Evolutionary conservation across 2,113 vertebrate species (phyloP).

Genomic region (Atherinomorus stipes): DNA sequence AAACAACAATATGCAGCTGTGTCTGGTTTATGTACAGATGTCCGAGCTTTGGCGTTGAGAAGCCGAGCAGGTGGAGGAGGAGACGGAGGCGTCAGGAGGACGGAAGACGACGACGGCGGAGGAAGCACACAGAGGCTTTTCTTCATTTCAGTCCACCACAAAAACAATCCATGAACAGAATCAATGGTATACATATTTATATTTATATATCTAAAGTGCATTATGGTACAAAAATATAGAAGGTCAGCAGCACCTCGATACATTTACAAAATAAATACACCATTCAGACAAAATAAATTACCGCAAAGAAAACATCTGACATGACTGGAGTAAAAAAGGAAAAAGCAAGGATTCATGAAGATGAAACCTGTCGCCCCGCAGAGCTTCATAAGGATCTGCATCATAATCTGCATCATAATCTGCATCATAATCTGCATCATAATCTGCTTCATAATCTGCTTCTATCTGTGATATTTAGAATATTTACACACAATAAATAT

Average conservation of each 20-base stretch:
- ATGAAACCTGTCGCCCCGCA: slow-evolving; percentile 71
- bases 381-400: slow-evolving; percentile 63
- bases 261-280: slow-evolving; percentile 99
- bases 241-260: slow-evolving; percentile 98
- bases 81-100: slow-evolving; percentile 5
- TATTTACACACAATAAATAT: slow-evolving; percentile 89
- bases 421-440: slow-evolving; percentile 58
- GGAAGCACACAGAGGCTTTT: slow-evolving; percentile 47
- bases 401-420: slow-evolving; percentile 61
- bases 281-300: slow-evolving; percentile 95
- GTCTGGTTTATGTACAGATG: slow-evolving; percentile 76
- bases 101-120: background rate
- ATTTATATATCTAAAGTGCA: slow-evolving; percentile 99
- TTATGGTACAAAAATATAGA: slow-evolving; percentile 96
- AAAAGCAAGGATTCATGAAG: slow-evolving; percentile 81
- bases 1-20: slow-evolving; percentile 68
- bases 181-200: slow-evolving; percentile 87
- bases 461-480: slow-evolving; percentile 75
- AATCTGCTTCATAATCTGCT: slow-evolving; percentile 57
- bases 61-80: slow-evolving; percentile 34
- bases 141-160: slow-evolving; percentile 80
- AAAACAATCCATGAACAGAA: slow-evolving; percentile 72
- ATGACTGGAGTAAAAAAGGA: slow-evolving; percentile 71
- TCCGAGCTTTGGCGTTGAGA: slow-evolving; percentile 62
- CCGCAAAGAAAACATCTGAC: slow-evolving; percentile 69